Base-by-base conservation (phyloP, 2,888 invertebrate species). In the Eumacrocentrus americanus region DNA sequence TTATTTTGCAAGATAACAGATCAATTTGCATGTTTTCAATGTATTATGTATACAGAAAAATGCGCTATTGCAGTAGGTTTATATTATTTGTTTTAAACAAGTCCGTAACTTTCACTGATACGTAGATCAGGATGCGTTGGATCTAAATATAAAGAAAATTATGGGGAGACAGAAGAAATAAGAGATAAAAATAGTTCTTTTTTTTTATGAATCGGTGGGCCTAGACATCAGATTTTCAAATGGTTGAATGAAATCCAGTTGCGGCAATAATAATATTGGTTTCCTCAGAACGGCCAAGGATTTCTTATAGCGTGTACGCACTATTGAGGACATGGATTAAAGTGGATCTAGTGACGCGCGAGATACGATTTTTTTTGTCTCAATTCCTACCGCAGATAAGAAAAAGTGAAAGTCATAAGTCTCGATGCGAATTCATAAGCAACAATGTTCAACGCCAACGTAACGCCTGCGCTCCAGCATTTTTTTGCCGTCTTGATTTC, bases 351-450 rank as follows among this genome's bases (percentile, higher is more conserved):
- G 29, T 29, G 29, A 6, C 29, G 29, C 29, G 4, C 29, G 9
- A 29, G 29, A 6, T 29, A 29, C 29, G 9, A 4, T 29, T 29
- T 29, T 29, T 29, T 29, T 29, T 29, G 9, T 29, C 29, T 29
- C 29, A n/a, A n/a, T n/a, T n/a, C n/a, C n/a, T n/a, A 25, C 11
- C 12, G 18, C 25, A 50, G 25, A 25, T 14, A 50, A 50, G 29
- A 22, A 50, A 29, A 50, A 50, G 50, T 50, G 50, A 50, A 50
- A 50, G 50, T 50, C 12, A 50, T 29, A 50, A 50, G 35, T 16
- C 16, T 50, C 34, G 29, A 18, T 34, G 18, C 35, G 35, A 50
- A 50, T 50, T 50, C 34, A 50, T 50, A 35, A 50, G 34, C 29
- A 29, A 50, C 34, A 11, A 11, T 12, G 25, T 23, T 23, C 12